Conservation (phyloP, 1,140 invertebrate species). For the Drosophila pseudoananassae region DNA sequence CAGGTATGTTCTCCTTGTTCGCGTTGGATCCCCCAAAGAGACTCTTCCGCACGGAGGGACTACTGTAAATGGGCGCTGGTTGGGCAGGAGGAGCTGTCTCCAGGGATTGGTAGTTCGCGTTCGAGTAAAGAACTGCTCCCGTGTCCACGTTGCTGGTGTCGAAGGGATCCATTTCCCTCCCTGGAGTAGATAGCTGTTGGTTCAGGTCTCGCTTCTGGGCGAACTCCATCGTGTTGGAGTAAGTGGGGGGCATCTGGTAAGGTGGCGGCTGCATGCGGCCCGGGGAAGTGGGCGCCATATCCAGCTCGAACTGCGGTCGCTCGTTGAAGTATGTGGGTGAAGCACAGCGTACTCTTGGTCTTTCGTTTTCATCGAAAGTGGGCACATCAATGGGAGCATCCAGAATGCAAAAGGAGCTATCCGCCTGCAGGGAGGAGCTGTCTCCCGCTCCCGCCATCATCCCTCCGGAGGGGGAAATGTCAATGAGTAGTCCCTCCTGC, state of each 20-base stretch:
- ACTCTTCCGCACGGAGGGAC: constrained; percentile 66
- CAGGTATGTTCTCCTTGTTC: constrained; percentile 80
- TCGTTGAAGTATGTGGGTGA: constrained; percentile 70
- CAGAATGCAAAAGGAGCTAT: constrained; percentile 87
- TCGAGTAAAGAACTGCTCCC: constrained; percentile 60
- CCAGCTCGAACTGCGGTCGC: constrained; percentile 58
- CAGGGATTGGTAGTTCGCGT: constrained; percentile 31
- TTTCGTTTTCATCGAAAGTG: constrained; percentile 58
- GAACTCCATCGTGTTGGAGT: constrained; percentile 84
- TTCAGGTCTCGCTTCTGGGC: constrained; percentile 61
- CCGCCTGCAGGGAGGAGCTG: constrained; percentile 62
- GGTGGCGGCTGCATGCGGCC: constrained; percentile 83
- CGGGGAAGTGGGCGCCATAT: constrained; percentile 39
- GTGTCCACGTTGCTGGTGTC: constrained; percentile 85
- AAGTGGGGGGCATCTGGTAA: constrained; percentile 85
- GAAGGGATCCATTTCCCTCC: constrained; percentile 85
- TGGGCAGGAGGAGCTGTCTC: constrained; percentile 6
- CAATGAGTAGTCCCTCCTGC: constrained; percentile 86
- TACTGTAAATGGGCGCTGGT: constrained; percentile 32
- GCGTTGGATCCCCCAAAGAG: constrained; percentile 47
- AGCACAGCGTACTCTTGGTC: constrained; percentile 16
- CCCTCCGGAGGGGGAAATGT: constrained; percentile 85
- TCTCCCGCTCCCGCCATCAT: constrained; percentile 74
- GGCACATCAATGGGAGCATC: constrained; percentile 91
- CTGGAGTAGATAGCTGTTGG: constrained; percentile 26